Evolutionary conservation across 2,113 vertebrate species (phyloP), one percentile per base, ranked within the genome.

Genomic region (Rhinolophus ferrumequinum): DNA sequence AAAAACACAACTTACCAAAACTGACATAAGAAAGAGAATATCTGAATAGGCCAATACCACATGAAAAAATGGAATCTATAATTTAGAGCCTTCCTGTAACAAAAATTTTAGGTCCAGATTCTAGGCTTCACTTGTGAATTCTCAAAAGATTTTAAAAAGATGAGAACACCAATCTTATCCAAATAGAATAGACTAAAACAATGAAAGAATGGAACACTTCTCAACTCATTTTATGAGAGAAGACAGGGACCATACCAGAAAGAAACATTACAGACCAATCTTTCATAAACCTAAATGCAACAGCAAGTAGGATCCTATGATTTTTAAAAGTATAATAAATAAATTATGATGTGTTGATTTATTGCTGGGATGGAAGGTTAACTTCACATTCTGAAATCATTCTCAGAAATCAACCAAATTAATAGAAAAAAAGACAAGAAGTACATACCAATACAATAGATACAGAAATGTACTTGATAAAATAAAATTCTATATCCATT

Each of bases 61-160:
- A 5, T n/a, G 41, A 92, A 81, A 28, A 47, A 82, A 81, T 35
- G 56, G 22, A 89, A 56, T 64, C 33, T 80, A 24, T 41, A 86
- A 56, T 72, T 72, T 62, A 62, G 33, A 64, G 72, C 35, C 18
- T 47, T 54, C 47, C 8, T 35, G 24, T 64, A 86, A 54, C 2
- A 64, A 64, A 84, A 90, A 54, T 80, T 72, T 3, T 26, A 66
- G 28, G 22, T 12, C 44, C 33, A 73, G 15, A 56, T 66, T 13
- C 47, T 50, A 50, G 22, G 47, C 56, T 92, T 86, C 33, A 24
- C 13, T 73, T 87, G 81, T 95, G 66, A 86, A 95, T 90, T 85
- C 35, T 66, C 33, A 67, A n/a, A 85, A 85, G 3, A n/a, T 44
- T 93, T 14, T 22, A 54, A 28, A 85, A n/a, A 52, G 28, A 83